Evolutionary conservation across 2,113 vertebrate genomes (phyloP).

Genomic region (Penelope pileata): DNA sequence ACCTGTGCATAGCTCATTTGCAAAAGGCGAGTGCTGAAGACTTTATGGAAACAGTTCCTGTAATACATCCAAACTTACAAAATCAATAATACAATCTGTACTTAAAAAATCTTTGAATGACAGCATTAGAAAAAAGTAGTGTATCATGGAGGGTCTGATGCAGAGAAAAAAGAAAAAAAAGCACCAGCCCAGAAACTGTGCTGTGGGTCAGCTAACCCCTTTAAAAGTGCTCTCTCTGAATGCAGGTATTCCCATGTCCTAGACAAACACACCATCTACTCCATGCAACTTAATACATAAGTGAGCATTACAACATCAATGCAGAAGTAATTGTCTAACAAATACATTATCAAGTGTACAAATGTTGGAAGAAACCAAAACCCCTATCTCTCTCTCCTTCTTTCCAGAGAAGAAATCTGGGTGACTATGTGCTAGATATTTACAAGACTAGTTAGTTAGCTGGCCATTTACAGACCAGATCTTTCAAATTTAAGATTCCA

Average conservation of each 20-base stretch:
- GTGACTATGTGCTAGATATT: neutral
- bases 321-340: neutral
- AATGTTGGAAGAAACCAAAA: neutral
- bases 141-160: neutral
- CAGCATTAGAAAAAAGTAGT: no score
- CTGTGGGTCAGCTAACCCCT: neutral
- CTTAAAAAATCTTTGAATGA: neutral
- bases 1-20: accelerated
- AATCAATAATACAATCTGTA: neutral
- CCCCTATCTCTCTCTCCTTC: neutral
- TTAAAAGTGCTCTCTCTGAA: neutral
- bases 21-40: neutral
- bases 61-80: neutral
- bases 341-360: neutral
- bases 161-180: neutral
- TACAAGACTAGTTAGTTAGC: neutral
- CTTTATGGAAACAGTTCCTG: neutral
- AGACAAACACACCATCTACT: neutral
- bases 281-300: neutral
- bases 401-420: neutral
- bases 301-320: neutral
- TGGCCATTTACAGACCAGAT: neutral
- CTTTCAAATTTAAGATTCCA: neutral
- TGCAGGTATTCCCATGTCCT: neutral
- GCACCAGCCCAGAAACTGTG: neutral